Evolutionary conservation across 2,113 vertebrate genomes (phyloP).

Genomic region (Pachycephala philippinensis): DNA sequence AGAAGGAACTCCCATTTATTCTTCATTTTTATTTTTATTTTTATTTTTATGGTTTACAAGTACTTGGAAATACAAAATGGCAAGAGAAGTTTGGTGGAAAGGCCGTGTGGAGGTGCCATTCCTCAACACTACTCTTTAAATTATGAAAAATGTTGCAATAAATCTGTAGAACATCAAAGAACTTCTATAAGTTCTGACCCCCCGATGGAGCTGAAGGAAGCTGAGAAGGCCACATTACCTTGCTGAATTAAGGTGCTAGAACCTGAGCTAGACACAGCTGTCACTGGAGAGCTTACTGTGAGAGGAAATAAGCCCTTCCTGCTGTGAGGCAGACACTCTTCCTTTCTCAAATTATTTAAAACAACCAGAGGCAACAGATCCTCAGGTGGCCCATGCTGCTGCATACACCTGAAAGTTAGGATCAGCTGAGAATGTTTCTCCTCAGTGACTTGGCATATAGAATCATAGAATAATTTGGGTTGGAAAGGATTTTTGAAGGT

Average conservation of each 20-base stretch:
- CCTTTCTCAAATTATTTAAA: background rate
- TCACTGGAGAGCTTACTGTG: background rate
- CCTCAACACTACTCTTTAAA: background rate
- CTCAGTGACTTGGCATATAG: background rate
- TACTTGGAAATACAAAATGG: background rate
- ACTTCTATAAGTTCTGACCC: background rate
- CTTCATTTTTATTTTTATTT: background rate
- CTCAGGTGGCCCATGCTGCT: background rate
- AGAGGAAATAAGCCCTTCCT: background rate
- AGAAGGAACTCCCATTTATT: background rate
- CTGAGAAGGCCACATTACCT: background rate
- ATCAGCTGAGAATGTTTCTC: background rate
- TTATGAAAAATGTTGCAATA: background rate
- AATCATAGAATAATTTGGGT: background rate
- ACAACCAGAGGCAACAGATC: background rate
- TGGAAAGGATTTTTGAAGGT: background rate
- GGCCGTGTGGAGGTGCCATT: background rate
- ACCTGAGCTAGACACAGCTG: background rate
- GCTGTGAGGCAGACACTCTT: background rate
- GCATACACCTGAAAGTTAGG: background rate
- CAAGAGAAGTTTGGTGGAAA: background rate
- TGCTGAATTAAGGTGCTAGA: background rate
- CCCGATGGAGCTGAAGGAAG: background rate
- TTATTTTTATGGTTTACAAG: background rate
- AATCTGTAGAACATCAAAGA: background rate